phyloP scores from a whole-genome alignment of 2,113 vertebrate genomes.

The Archilochus colubris region DNA sequence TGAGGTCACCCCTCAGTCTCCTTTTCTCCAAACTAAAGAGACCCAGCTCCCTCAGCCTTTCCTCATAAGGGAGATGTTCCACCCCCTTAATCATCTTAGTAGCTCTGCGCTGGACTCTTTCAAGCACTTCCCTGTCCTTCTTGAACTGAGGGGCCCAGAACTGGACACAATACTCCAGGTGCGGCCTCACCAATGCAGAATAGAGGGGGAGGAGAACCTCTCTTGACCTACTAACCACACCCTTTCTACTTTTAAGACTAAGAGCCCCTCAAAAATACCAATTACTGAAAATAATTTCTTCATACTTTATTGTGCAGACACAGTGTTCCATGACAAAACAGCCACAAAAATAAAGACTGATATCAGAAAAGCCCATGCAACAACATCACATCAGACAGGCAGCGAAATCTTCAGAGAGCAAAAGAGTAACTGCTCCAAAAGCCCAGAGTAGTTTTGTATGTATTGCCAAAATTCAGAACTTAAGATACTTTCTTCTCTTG shows the following conservation, averaged over 20 bases:
- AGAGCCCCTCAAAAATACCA: neutral
- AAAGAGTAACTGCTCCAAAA: neutral
- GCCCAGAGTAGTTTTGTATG: neutral
- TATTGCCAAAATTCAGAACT: neutral
- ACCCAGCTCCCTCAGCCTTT: too few relatives aligned
- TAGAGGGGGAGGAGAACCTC: too few relatives aligned
- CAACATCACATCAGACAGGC: neutral
- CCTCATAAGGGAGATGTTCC: too few relatives aligned
- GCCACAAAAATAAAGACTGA: neutral
- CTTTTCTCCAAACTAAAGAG: too few relatives aligned
- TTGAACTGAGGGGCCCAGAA: too few relatives aligned
- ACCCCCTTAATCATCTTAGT: too few relatives aligned
- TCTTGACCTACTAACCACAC: too few relatives aligned
- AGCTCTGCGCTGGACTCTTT: too few relatives aligned
- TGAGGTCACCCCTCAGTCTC: too few relatives aligned
- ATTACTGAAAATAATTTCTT: neutral
- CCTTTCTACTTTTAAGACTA: neutral
- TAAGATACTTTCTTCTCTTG: neutral
- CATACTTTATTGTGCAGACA: neutral
- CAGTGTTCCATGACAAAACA: fast-evolving
- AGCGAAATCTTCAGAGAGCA: neutral
- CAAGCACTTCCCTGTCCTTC: too few relatives aligned
- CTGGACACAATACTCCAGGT: too few relatives aligned
- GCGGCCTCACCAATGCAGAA: too few relatives aligned
- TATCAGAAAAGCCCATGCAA: neutral